Percentiles rank a stretch among this genome's conserved stretches.
phyloP scores from a whole-genome alignment of 1,140 invertebrate genomes.

The Adelges cooleyi region DNA sequence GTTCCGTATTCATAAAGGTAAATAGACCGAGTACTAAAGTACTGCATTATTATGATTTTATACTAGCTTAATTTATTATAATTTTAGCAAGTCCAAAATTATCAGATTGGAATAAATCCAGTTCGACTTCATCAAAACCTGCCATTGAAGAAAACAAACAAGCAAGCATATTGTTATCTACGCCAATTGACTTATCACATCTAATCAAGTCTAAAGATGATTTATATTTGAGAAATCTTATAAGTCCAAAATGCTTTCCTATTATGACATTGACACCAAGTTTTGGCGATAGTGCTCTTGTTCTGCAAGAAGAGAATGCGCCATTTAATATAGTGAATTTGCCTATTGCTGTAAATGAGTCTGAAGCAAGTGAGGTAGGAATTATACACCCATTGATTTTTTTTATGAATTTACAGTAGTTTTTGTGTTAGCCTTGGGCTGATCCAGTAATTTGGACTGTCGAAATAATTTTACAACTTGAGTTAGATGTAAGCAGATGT shows the following conservation, averaged over 20 bases:
- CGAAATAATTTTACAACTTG: constrained; percentile 39
- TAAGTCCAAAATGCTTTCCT: constrained; percentile 14
- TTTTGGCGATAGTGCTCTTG: constrained; percentile 1
- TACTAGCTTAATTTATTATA: no score
- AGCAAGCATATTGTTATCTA: background rate
- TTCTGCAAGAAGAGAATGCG: constrained; percentile 14
- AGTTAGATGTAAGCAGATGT: constrained; percentile 33
- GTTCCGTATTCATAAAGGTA: constrained; percentile 37
- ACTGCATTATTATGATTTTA: no score
- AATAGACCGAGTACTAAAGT: no score
- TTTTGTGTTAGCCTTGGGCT: constrained; percentile 35
- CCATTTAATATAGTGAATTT: constrained; percentile 34
- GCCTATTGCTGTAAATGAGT: constrained; percentile 37
- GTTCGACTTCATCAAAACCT: background rate
- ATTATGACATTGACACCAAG: constrained; percentile 7
- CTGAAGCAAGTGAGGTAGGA: constrained; percentile 34
- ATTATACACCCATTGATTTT: background rate
- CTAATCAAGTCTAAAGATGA: constrained; percentile 9
- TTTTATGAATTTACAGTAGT: no score
- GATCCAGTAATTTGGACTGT: constrained; percentile 35
- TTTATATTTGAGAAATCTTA: background rate
- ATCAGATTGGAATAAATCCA: background rate
- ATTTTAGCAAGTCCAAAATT: background rate
- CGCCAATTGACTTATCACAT: constrained; percentile 9
- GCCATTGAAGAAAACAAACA: background rate